Evolutionary conservation across 1,140 invertebrate species (phyloP).

Genomic region (Eufriesea mexicana): DNA sequence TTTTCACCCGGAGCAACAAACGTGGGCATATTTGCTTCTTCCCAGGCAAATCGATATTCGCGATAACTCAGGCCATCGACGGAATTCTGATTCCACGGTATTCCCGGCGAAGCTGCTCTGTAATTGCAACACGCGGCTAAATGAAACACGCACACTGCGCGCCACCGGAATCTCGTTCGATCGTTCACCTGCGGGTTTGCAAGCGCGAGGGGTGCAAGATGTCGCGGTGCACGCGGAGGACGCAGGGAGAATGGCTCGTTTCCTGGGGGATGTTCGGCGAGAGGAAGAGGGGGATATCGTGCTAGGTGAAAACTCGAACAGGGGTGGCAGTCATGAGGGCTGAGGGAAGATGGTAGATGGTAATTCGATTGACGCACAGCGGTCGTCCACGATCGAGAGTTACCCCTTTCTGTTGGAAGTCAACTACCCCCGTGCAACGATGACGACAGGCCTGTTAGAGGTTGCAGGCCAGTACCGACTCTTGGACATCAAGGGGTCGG

Average conservation of each 20-base stretch:
- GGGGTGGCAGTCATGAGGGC: no score
- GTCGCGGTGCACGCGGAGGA: neutral
- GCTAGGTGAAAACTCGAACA: neutral
- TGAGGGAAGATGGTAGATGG: no score
- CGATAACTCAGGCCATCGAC: neutral
- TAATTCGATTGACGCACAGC: no score
- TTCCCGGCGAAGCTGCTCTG: neutral
- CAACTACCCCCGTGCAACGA: no score
- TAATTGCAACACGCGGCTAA: neutral
- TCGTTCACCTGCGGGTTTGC: neutral
- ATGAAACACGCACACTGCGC: neutral
- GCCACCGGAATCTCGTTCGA: neutral
- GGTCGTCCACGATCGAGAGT: no score
- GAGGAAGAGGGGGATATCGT: no score
- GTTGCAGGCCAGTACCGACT: no score
- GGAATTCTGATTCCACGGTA: neutral
- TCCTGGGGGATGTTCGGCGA: no score
- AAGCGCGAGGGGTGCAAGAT: neutral
- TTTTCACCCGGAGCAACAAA: constrained; percentile 16
- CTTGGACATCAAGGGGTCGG: no score
- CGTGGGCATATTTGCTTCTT: constrained; percentile 19
- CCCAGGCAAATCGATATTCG: constrained; percentile 10
- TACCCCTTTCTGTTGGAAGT: no score
- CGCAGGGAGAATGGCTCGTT: neutral
- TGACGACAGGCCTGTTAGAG: no score